Percentiles rank a stretch among this genome's conserved stretches.
These are phyloP conservation scores for Andrena hattorfiana DNA, from an alignment of 2,888 invertebrate species.

Conservation along the genomic window DNA sequence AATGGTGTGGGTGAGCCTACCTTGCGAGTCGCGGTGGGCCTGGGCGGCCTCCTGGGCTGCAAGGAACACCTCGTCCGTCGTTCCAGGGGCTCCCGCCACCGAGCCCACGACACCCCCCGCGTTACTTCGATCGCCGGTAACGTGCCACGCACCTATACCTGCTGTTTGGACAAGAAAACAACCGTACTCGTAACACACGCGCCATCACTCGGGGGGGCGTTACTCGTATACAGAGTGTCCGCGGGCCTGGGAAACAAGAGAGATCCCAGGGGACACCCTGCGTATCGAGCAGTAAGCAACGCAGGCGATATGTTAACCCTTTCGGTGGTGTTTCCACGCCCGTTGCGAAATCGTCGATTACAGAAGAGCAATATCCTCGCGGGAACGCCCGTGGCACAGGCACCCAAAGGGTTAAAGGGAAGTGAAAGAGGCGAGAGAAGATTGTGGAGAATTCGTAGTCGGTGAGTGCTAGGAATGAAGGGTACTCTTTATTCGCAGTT, in stretches of 20 bases:
- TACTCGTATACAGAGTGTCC: too few species aligned
- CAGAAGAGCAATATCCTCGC: too few species aligned
- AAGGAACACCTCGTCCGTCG: conserved; percentile 92
- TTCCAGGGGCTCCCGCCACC: conserved; percentile 82
- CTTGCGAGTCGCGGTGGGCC: conserved; percentile 96
- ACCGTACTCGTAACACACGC: conserved; percentile 37
- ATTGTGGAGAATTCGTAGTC: background rate
- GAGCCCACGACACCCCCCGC: conserved; percentile 81
- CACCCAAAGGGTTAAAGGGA: background rate
- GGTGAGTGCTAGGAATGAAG: conserved; percentile 44
- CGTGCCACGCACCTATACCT: conserved; percentile 95
- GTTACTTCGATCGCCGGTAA: conserved; percentile 92
- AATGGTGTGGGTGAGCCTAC: conserved; percentile 89
- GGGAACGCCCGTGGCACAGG: background rate
- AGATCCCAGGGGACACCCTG: too few species aligned
- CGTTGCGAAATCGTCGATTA: too few species aligned
- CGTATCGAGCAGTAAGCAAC: too few species aligned
- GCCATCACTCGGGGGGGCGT: too few species aligned
- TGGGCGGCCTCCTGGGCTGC: conserved; percentile 92
- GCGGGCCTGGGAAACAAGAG: too few species aligned
- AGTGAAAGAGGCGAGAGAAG: background rate
- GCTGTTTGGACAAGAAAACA: conserved; percentile 70
- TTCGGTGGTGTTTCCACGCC: too few species aligned
- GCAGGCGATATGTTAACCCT: too few species aligned
- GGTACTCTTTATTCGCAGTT: conserved; percentile 61